Evolutionary conservation across 2,888 invertebrate species (phyloP).

Genomic region (Meloe dianella): DNA sequence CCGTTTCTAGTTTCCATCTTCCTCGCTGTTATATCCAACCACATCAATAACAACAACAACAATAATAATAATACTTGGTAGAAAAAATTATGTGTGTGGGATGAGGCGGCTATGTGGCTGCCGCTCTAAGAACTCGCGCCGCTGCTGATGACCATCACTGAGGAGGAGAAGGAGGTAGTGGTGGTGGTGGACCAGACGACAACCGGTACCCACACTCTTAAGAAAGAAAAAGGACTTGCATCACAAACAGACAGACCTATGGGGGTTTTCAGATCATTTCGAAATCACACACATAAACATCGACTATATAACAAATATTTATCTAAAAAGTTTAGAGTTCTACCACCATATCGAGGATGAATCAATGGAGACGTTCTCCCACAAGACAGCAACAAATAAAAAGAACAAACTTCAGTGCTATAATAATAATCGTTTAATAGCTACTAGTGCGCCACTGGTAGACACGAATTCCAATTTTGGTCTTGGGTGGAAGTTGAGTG

Average conservation of each 20-base stretch:
- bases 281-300: neutral
- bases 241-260: conserved; percentile 1
- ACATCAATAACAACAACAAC: neutral
- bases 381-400: neutral
- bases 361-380: neutral
- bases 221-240: neutral
- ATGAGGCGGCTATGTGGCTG: conserved; percentile 27
- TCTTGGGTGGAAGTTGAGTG: conserved; percentile 16
- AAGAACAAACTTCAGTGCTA: too few species aligned
- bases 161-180: neutral
- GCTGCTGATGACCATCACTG: conserved; percentile 26
- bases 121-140: conserved; percentile 29
- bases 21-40: neutral
- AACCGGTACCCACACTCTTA: neutral
- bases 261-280: neutral
- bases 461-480: neutral
- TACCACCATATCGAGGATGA: neutral
- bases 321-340: neutral
- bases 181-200: conserved; percentile 14
- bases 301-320: neutral
- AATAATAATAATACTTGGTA: neutral
- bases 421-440: neutral
- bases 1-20: neutral
- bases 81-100: conserved; percentile 22
- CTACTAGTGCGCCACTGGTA: neutral